Conservation (phyloP, 2,113 vertebrate genomes). For the Peromyscus maniculatus region DNA sequence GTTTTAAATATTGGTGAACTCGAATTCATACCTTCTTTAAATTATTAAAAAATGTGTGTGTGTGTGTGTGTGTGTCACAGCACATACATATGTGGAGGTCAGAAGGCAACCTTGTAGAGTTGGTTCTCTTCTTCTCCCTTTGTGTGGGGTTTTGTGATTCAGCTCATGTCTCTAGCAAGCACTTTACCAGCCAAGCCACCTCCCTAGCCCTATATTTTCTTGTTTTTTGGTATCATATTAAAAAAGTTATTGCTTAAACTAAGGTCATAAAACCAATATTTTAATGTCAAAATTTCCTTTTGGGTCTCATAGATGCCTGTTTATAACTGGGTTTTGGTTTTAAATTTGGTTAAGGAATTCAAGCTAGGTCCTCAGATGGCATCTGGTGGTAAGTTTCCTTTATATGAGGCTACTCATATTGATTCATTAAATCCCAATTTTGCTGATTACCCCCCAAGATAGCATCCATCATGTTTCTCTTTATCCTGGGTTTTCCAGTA, state of each 20-base stretch:
- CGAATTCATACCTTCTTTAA: neutral
- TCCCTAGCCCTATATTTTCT: neutral
- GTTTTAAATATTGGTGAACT: slow-evolving; percentile 14
- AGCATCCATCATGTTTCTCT: neutral
- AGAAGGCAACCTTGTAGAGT: neutral
- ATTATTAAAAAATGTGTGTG: neutral
- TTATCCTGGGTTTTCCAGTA: neutral
- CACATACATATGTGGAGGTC: too few species aligned
- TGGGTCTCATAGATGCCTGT: neutral
- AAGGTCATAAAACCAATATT: neutral
- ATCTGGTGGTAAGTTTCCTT: neutral
- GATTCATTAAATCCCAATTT: neutral
- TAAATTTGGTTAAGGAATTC: neutral
- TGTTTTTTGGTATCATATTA: neutral
- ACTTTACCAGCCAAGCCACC: neutral
- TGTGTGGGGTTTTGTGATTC: neutral
- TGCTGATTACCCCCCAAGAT: neutral
- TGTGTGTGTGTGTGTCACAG: neutral
- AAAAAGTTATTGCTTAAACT: neutral
- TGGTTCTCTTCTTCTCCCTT: neutral
- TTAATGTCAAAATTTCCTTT: slow-evolving; percentile 1
- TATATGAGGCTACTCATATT: neutral
- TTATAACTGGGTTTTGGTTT: neutral
- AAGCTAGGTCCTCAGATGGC: neutral
- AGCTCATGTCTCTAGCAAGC: neutral